Conservation (phyloP, 1,140 invertebrate species). For the Myzus persicae region DNA sequence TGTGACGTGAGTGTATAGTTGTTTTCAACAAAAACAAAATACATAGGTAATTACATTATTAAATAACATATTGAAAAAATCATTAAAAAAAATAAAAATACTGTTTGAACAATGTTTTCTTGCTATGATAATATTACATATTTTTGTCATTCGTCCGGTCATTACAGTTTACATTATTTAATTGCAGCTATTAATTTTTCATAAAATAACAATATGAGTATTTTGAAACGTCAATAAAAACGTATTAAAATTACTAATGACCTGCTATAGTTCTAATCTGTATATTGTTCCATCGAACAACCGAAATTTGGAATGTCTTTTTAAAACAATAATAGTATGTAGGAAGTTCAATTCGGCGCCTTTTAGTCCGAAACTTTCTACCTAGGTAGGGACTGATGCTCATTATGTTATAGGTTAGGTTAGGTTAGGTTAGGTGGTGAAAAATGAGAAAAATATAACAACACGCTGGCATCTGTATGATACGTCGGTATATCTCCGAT, state of each 20-base stretch:
- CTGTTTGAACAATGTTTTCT: neutral
- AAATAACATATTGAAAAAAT: neutral
- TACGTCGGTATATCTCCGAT: too few relatives aligned
- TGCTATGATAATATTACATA: neutral
- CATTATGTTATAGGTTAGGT: too few relatives aligned
- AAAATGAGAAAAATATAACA: too few relatives aligned
- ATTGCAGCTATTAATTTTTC: neutral
- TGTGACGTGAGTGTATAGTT: neutral
- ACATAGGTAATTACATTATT: neutral
- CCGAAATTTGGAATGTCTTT: neutral
- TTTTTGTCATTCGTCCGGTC: neutral
- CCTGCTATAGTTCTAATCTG: neutral
- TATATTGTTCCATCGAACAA: neutral
- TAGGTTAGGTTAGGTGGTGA: too few relatives aligned
- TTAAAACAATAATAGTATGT: too few relatives aligned
- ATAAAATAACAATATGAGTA: neutral
- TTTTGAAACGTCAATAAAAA: neutral
- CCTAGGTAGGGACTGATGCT: too few relatives aligned
- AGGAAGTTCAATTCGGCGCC: too few relatives aligned
- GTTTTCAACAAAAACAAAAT: constrained; percentile 2
- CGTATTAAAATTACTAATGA: neutral
- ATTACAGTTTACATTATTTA: neutral
- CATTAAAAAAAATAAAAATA: neutral
- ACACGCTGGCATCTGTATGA: too few relatives aligned
- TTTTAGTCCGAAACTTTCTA: too few relatives aligned